Percentiles rank a stretch among this genome's conserved stretches.
Conservation (phyloP, 1,140 invertebrate genomes). For the Caenorhabditis remanei region DNA sequence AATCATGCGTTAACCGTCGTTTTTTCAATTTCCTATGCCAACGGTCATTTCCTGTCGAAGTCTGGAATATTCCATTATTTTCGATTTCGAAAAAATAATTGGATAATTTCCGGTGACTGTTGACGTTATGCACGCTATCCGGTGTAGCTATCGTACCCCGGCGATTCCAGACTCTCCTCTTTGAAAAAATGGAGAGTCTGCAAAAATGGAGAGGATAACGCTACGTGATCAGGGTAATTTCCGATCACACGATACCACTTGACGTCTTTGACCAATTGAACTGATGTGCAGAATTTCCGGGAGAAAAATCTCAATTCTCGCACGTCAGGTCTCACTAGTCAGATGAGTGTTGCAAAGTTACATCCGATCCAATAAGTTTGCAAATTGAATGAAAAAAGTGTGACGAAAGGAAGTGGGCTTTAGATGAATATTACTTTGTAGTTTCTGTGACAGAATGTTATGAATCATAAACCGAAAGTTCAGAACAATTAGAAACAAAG, state of each 20-base stretch:
- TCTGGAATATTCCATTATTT: background rate
- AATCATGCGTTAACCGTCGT: background rate
- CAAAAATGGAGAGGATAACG: background rate
- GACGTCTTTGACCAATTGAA: background rate
- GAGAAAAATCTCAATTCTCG: background rate
- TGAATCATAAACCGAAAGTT: too few relatives aligned
- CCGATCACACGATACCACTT: background rate
- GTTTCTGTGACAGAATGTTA: background rate
- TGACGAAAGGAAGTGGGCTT: background rate
- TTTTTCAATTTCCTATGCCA: background rate
- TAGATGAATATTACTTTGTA: background rate
- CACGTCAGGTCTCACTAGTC: background rate
- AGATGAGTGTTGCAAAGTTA: background rate
- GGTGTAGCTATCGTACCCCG: background rate
- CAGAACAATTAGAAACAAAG: too few relatives aligned
- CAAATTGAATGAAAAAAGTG: background rate
- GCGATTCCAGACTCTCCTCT: too few relatives aligned
- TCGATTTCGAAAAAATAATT: background rate
- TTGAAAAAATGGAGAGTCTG: background rate
- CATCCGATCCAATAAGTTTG: background rate
- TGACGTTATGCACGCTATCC: background rate
- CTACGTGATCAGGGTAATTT: conserved; percentile 1
- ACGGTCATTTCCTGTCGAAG: background rate
- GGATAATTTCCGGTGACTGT: conserved; percentile 2
- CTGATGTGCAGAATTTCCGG: background rate